These are phyloP conservation scores for Phoronis australis DNA, from an alignment of 2,888 invertebrate species.

Conservation along the genomic window DNA sequence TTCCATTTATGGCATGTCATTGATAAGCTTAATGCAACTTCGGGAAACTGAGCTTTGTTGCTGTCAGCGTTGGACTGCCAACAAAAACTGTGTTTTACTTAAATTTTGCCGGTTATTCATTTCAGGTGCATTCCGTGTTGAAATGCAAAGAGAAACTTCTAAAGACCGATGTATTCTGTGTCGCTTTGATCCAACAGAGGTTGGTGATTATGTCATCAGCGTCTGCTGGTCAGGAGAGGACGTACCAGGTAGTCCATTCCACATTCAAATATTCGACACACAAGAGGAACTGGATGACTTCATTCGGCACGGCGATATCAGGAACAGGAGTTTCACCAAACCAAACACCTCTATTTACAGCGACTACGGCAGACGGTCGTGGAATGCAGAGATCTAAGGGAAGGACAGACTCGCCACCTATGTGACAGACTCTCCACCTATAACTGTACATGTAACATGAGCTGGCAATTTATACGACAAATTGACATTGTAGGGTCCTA, in stretches of 20 bases:
- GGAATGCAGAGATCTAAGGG: no score
- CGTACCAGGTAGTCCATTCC: conserved; percentile 97
- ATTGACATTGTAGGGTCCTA: no score
- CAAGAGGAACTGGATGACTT: no score
- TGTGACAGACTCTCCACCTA: no score
- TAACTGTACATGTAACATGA: no score
- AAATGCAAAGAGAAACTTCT: conserved; percentile 98
- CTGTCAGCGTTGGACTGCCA: background rate
- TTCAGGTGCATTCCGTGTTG: conserved; percentile 92
- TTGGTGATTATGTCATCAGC: conserved; percentile 96
- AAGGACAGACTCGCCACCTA: no score
- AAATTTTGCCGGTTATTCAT: conserved; percentile 1
- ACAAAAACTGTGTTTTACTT: background rate
- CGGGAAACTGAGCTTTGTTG: background rate
- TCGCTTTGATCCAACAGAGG: conserved; percentile 97
- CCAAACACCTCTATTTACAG: no score
- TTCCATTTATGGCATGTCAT: no score
- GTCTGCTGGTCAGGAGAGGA: conserved; percentile 97
- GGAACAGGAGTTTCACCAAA: no score
- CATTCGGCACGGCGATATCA: no score
- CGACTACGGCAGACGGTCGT: no score
- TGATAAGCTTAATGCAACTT: background rate
- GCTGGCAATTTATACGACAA: no score
- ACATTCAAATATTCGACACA: conserved; percentile 98
- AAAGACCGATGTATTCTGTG: conserved; percentile 97